phyloP scores from a whole-genome alignment of 2,797 vertebrate genomes.

The Rhinogobio ventralis region DNA sequence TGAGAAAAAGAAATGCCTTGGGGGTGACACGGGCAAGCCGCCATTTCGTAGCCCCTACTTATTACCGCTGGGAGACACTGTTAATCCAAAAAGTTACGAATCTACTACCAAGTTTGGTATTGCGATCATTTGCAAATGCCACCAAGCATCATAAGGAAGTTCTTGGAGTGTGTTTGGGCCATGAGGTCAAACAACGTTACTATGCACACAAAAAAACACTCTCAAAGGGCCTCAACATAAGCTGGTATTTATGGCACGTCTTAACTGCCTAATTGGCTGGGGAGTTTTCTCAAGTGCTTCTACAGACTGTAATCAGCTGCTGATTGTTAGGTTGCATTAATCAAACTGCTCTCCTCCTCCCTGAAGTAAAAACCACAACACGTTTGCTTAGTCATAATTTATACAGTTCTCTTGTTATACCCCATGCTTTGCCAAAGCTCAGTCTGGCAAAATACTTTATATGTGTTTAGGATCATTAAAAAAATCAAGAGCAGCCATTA shows the following conservation, averaged over 20 bases:
- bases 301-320: slow-evolving; percentile 34
- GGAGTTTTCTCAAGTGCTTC: slow-evolving; percentile 38
- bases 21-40: background rate
- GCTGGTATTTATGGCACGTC: slow-evolving; percentile 31
- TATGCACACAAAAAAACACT: background rate
- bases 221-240: background rate
- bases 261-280: slow-evolving; percentile 45
- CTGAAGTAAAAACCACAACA: slow-evolving; percentile 33
- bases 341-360: slow-evolving; percentile 38
- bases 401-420: slow-evolving; percentile 1
- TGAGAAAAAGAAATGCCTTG: slow-evolving; percentile 25
- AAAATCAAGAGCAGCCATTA: slow-evolving; percentile 31
- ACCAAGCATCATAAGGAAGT: slow-evolving; percentile 9
- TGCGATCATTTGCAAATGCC: slow-evolving; percentile 13
- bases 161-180: slow-evolving; percentile 5
- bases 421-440: slow-evolving; percentile 1
- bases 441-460: background rate
- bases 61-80: slow-evolving; percentile 27
- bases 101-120: slow-evolving; percentile 8
- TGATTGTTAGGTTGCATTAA: slow-evolving; percentile 41
- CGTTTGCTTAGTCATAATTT: slow-evolving; percentile 38
- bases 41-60: slow-evolving; percentile 16
- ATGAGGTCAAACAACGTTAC: slow-evolving; percentile 18
- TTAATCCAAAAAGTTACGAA: slow-evolving; percentile 25
- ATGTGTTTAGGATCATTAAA: slow-evolving; percentile 26